These are phyloP conservation scores for Paratilapia polleni DNA, from an alignment of 2,113 vertebrate genomes.

Conservation along the genomic window DNA sequence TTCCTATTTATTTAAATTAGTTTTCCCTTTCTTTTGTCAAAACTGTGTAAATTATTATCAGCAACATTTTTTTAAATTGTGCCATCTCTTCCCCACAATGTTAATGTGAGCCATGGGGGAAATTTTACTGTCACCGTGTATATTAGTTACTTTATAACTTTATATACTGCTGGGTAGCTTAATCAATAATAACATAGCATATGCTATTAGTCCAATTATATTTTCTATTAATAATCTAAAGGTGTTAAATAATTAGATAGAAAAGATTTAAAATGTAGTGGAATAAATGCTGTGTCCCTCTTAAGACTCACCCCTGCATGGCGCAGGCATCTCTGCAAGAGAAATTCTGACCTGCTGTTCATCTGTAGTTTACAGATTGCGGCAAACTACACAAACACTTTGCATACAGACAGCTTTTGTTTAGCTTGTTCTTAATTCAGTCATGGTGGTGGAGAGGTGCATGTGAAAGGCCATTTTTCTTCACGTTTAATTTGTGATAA, in stretches of 20 bases:
- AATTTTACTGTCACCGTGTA: background rate
- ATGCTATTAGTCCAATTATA: background rate
- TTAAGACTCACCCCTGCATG: background rate
- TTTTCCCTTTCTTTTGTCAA: no score
- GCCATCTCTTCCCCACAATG: no score
- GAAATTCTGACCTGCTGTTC: background rate
- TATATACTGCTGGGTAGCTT: rapidly evolving
- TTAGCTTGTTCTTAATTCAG: background rate
- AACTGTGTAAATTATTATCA: no score
- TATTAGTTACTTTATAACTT: no score
- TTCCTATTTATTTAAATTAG: no score
- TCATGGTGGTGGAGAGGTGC: background rate
- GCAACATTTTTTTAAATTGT: no score
- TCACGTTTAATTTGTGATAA: rapidly evolving
- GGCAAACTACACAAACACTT: background rate
- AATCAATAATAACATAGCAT: background rate
- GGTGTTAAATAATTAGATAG: background rate
- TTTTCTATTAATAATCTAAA: background rate
- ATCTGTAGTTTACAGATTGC: background rate
- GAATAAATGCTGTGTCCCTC: rapidly evolving
- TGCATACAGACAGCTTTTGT: background rate
- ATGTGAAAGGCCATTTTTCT: rapidly evolving
- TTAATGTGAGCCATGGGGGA: no score
- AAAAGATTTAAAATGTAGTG: background rate
- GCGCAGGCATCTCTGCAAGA: background rate